These are phyloP conservation scores for Gallinago jamesoni DNA, from an alignment of 2,113 vertebrate genomes.

Conservation along the genomic window DNA sequence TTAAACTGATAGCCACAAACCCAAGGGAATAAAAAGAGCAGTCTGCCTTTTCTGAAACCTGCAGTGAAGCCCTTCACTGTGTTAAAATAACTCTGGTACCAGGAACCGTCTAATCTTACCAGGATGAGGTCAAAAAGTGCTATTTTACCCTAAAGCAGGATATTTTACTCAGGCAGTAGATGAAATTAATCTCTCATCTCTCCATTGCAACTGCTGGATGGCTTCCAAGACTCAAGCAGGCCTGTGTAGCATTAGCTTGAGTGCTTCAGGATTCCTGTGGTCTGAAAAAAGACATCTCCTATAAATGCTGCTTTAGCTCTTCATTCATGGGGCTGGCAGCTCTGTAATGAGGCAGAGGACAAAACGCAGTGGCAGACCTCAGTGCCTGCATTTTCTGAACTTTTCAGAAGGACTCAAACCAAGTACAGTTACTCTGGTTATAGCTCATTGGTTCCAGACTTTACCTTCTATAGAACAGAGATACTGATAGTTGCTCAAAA, in stretches of 20 bases:
- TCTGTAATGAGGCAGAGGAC: background rate
- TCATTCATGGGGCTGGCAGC: background rate
- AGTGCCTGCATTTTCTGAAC: fast-evolving
- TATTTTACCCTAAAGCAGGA: background rate
- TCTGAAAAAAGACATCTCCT: background rate
- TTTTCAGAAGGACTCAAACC: background rate
- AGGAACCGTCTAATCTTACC: background rate
- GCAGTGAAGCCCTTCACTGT: background rate
- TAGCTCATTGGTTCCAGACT: background rate
- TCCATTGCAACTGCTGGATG: background rate
- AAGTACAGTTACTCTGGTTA: background rate
- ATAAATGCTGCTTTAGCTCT: background rate
- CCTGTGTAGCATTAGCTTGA: background rate
- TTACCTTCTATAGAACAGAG: background rate
- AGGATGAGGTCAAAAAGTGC: background rate
- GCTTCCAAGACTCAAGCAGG: background rate
- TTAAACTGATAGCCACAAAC: background rate
- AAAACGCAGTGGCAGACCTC: fast-evolving
- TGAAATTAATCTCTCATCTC: conserved; percentile 5
- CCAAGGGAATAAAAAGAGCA: background rate
- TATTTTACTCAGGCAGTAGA: background rate
- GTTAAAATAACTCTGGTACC: background rate
- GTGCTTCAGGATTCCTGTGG: background rate
- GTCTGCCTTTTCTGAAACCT: background rate
- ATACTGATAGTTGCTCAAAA: background rate